A percentile compares a stretch with the other conserved stretches of the same genome.
Evolutionary conservation across 2,888 invertebrate genomes (phyloP).

Genomic region (Drosophila differens): DNA sequence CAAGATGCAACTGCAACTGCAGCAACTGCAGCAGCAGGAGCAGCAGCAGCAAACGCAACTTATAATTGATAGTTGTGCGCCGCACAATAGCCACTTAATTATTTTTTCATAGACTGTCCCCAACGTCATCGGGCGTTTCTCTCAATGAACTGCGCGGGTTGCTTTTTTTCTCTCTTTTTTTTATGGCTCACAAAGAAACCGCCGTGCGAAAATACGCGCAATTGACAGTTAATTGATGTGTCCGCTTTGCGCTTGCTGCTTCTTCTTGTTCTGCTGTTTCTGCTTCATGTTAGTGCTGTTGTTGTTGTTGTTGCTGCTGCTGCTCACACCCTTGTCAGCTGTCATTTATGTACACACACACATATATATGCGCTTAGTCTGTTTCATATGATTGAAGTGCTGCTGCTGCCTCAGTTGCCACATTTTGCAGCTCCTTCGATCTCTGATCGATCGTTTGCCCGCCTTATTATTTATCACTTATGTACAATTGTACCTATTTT

Average conservation of each 20-base stretch:
- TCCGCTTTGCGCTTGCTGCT: conserved; percentile 66
- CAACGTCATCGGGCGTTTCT: conserved; percentile 35
- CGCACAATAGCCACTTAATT: conserved; percentile 77
- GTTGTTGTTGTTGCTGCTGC: conserved; percentile 41
- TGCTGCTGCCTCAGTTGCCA: conserved; percentile 52
- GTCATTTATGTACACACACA: conserved; percentile 60
- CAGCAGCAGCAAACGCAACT: conserved; percentile 21
- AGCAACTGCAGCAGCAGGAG: conserved; percentile 17
- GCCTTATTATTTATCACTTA: conserved; percentile 75
- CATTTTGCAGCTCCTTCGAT: conserved; percentile 39
- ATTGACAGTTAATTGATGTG: conserved; percentile 82
- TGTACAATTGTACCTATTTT: conserved; percentile 58
- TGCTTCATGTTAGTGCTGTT: conserved; percentile 12
- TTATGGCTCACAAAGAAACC: conserved; percentile 68
- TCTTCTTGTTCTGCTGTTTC: background rate
- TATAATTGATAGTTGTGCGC: conserved; percentile 72
- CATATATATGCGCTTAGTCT: conserved; percentile 31
- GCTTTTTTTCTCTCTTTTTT: conserved; percentile 28
- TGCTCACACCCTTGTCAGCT: conserved; percentile 81
- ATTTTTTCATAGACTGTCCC: conserved; percentile 70
- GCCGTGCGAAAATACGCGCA: conserved; percentile 81
- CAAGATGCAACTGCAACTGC: conserved; percentile 58
- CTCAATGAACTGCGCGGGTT: conserved; percentile 68
- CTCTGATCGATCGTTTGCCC: conserved; percentile 53
- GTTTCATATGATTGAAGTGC: conserved; percentile 67